Evolutionary conservation across 2,888 invertebrate species (phyloP), one percentile per base, ranked within the genome.

Genomic region (Reticulitermes lucifugus): DNA sequence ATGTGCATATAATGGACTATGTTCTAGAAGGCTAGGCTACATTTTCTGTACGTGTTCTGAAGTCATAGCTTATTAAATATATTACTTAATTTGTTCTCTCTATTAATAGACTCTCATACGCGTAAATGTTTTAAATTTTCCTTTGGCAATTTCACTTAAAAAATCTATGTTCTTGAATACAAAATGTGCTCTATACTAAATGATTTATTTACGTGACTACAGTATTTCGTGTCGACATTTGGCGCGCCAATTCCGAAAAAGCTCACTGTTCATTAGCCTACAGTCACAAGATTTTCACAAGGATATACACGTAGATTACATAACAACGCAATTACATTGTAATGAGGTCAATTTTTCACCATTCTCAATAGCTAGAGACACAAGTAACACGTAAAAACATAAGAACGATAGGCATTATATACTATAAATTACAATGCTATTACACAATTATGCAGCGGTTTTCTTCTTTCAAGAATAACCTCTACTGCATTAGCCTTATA

Each of bases 281-380:
- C 81, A 59, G 70, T 70, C 70, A 81, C 46, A 80, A 60, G 70
- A 46, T 70, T 81, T 81, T 70, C 70, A 81, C 46, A 80, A 60
- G 81, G 70, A 81, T 81, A 81, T 46, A 81, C 65, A 81, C 70
- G 41, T 70, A 81, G 70, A 70, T 35, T 81, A 81, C 81, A 81
- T 81, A 65, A 81, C 81, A 81, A 81, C 60, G 81, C 81, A 70
- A n/a, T 41, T 81, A 81, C 65, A 70, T 43, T 81, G 65, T 77
- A 77, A 73, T 81, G 65, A 65, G 65, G 77, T 77, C 77, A 25
- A 25, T 7, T 65, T 65, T n/a, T 65, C 25, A 51, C 79, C 79
- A 81, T 81, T 65, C 81, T 81, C 46, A 70, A 46, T 43, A 55
- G 46, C n/a, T 65, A 81, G 41, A 81, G 43, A 81, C 70, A 81